Conservation (phyloP, 1,140 invertebrate genomes). For the Lepidurus arcticus region DNA sequence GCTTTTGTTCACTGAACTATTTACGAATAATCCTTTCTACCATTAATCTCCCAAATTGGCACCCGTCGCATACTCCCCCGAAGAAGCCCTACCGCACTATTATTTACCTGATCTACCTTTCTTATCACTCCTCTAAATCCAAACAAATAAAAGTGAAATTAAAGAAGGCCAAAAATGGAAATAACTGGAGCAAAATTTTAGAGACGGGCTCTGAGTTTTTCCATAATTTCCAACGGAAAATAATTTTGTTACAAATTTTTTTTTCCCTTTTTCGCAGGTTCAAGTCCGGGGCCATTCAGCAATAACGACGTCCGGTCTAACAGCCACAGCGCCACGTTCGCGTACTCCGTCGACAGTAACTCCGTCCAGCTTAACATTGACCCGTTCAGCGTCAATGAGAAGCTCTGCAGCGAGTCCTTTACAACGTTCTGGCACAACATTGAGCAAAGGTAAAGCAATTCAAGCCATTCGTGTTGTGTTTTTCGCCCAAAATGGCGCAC, state of each 20-base stretch:
- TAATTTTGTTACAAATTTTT: neutral
- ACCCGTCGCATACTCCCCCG: no score
- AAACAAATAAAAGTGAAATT: no score
- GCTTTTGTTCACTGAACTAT: neutral
- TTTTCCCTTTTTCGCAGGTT: neutral
- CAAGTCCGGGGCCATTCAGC: neutral
- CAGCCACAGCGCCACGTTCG: neutral
- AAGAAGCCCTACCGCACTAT: no score
- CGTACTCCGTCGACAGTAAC: neutral
- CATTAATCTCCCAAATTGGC: no score
- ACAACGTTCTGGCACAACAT: neutral
- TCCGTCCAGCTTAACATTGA: neutral
- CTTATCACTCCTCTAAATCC: no score
- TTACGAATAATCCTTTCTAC: neutral
- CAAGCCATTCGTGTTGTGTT: constrained; percentile 30
- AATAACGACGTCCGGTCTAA: neutral
- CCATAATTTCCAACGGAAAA: neutral
- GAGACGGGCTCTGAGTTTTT: no score
- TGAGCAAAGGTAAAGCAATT: constrained; percentile 34
- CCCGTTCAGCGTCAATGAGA: constrained; percentile 6
- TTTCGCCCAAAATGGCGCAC: neutral
- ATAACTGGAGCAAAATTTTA: no score
- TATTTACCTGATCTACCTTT: no score
- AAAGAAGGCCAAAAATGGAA: no score
- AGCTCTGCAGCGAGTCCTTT: constrained; percentile 1